Evolutionary conservation across 2,113 vertebrate genomes (phyloP).

Genomic region (Gavia stellata): DNA sequence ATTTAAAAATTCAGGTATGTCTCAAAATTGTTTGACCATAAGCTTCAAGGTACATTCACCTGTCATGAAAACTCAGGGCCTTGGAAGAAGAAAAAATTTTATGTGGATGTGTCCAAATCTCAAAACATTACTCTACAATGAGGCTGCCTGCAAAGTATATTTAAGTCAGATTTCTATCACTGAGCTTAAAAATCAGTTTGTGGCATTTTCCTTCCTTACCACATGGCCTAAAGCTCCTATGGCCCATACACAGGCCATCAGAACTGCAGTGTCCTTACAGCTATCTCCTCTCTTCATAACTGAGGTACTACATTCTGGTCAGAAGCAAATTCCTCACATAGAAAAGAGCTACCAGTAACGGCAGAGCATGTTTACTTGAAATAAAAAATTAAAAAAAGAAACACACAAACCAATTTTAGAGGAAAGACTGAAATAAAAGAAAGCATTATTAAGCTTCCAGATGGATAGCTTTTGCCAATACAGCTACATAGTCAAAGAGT

Average conservation of each 20-base stretch:
- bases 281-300: not conserved
- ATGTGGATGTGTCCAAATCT: not conserved
- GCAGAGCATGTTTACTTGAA: not conserved
- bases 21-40: not conserved
- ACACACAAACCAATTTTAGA: not conserved
- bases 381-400: not conserved
- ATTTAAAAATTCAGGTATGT: not conserved
- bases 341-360: not conserved
- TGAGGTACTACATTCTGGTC: not conserved
- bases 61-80: not conserved
- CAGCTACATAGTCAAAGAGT: not conserved
- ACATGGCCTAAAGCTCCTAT: not conserved
- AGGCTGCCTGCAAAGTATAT: not conserved
- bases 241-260: not conserved
- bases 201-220: not conserved
- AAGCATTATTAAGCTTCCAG: not conserved
- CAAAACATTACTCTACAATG: not conserved
- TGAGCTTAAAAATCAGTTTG: not conserved
- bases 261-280: not conserved
- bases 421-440: not conserved
- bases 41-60: not conserved
- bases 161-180: not conserved
- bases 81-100: not conserved
- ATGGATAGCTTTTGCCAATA: not conserved
- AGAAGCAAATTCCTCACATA: not conserved